A percentile compares a stretch with the other conserved stretches of the same genome.
phyloP scores from a whole-genome alignment of 2,113 vertebrate genomes.

The Typhlomys cinereus region DNA sequence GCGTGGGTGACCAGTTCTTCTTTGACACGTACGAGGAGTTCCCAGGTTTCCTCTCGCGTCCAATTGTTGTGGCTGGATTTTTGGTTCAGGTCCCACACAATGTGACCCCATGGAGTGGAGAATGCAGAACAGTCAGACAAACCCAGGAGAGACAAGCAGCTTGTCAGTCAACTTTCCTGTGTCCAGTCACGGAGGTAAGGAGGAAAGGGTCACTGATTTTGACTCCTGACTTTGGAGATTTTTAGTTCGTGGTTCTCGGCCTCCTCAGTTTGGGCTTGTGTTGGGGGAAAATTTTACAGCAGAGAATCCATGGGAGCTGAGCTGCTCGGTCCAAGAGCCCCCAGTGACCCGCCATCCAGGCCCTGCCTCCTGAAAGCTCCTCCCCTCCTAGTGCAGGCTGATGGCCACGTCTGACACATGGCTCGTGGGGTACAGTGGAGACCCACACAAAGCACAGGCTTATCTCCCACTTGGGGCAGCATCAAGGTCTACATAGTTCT shows the following conservation, averaged over 20 bases:
- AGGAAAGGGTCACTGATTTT: neutral
- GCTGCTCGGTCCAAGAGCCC: neutral
- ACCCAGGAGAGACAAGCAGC: neutral
- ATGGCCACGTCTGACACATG: neutral
- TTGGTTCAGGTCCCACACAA: no score
- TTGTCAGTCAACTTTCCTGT: neutral
- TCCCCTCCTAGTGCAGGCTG: neutral
- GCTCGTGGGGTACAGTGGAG: neutral
- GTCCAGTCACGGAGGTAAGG: neutral
- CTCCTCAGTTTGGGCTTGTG: neutral
- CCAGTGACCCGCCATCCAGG: neutral
- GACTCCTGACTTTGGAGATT: neutral
- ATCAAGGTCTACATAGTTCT: neutral
- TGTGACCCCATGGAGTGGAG: neutral
- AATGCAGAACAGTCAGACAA: neutral
- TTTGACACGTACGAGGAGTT: neutral
- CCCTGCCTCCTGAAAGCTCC: neutral
- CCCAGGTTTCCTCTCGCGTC: neutral
- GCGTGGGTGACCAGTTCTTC: neutral
- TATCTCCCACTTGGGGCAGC: neutral
- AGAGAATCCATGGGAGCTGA: neutral
- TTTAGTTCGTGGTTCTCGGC: neutral
- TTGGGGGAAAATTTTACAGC: neutral
- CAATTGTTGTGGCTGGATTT: no score
- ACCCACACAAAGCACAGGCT: neutral